Percentiles rank a stretch among this genome's conserved stretches.
Conservation (phyloP, 2,113 vertebrate species). For the Callithrix jacchus region DNA sequence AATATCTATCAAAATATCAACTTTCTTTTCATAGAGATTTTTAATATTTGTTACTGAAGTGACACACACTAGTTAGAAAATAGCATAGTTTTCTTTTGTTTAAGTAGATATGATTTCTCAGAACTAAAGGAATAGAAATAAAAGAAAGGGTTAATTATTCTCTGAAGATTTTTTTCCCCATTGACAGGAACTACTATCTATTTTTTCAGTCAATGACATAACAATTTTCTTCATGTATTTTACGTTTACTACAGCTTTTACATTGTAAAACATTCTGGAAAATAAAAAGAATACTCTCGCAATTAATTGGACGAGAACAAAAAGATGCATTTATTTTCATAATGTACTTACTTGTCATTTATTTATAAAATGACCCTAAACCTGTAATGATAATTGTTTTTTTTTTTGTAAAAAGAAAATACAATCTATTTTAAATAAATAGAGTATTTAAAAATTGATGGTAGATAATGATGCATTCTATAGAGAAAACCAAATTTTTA, state of each 20-base stretch:
- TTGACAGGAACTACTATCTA: constrained; percentile 18
- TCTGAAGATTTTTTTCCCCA: neutral
- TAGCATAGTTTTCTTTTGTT: neutral
- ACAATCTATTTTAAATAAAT: neutral
- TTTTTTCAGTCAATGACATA: neutral
- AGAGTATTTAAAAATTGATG: neutral
- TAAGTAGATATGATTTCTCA: constrained; percentile 55
- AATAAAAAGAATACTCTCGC: neutral
- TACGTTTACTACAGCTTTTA: constrained; percentile 36
- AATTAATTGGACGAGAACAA: neutral
- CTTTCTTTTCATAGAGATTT: neutral
- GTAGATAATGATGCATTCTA: neutral
- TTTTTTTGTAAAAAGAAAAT: neutral
- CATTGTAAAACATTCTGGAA: neutral
- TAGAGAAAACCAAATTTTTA: neutral
- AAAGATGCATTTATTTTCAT: neutral
- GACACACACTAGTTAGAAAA: constrained; percentile 65
- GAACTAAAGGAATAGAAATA: constrained; percentile 74
- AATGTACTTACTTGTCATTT: neutral
- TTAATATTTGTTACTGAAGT: constrained; percentile 27
- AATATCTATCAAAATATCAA: neutral
- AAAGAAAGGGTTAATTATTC: constrained; percentile 73
- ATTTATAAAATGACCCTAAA: neutral
- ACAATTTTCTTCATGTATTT: constrained; percentile 25
- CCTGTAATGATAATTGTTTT: neutral